phyloP scores from a whole-genome alignment of 64 coral and sea anemone species.

The Montipora efflorescens region DNA sequence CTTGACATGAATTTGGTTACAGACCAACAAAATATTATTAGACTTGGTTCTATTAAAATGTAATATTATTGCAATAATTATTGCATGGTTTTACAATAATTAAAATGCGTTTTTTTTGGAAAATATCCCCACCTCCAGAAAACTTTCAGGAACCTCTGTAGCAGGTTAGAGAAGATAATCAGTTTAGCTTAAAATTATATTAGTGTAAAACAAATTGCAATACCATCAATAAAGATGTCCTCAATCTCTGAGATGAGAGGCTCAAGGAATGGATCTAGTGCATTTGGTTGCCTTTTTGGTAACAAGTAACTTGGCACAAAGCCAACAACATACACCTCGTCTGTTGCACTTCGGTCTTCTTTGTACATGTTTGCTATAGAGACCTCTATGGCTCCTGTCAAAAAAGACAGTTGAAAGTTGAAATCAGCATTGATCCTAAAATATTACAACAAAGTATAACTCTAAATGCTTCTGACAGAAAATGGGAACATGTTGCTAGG shows the following conservation, averaged over 20 bases:
- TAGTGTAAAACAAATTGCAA: background rate
- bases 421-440: too few relatives aligned
- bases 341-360: constrained; percentile 18
- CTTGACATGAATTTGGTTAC: too few relatives aligned
- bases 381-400: constrained; percentile 15
- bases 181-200: too few relatives aligned
- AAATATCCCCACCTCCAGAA: too few relatives aligned
- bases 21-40: too few relatives aligned
- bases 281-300: background rate
- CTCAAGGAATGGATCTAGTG: background rate
- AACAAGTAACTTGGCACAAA: constrained; percentile 14
- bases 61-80: background rate
- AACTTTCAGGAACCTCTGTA: too few relatives aligned
- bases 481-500: too few relatives aligned
- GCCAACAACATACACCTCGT: constrained; percentile 57
- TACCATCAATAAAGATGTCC: background rate
- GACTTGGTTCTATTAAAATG: background rate
- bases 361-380: constrained; percentile 49
- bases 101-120: too few relatives aligned
- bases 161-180: too few relatives aligned
- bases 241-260: background rate
- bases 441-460: background rate
- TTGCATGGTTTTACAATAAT: too few relatives aligned
- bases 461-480: background rate
- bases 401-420: background rate